Base-by-base conservation (phyloP, 1,140 invertebrate species). In the Zaprionus nigranus region DNA sequence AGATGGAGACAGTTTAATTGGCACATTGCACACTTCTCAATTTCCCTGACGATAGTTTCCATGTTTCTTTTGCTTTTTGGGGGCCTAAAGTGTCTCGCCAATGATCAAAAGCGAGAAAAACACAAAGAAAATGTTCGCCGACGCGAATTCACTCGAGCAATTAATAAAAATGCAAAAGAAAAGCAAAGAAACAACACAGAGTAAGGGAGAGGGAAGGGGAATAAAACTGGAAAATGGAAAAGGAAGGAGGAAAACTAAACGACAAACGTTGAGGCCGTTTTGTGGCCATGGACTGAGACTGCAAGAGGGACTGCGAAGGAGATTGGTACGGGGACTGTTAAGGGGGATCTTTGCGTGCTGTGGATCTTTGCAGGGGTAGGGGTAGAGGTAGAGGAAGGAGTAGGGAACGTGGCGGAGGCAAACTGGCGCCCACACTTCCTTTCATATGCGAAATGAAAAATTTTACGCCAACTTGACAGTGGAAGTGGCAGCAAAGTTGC, bases 361-460 rank as follows among this genome's bases (percentile, higher is more conserved):
- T 13, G 38, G 38, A 40, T 40, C 38, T 40, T n/a, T n/a, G 9
- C 13, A 9, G 62, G 12, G 22, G 7, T 13, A 12, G 49, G 15
- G 24, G 24, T 34, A 9, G 43, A 5, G 9, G 24, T 5, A 17
- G 49, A 5, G 9, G 26, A 34, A 12, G 36, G 30, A 24, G 40
- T 15, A n/a, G 67, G 30, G 9, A 11, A 34, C 5, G 12, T 20
- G 38, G 60, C 2, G 51, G 60, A 46, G 56, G 64, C 24, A 61
- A 79, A 74, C 74, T 75, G 84, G 83, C 84, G 84, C 84, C 84
- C 84, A 87, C 84, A 88, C 84, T 88, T 88, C 84, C 85, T 88
- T 88, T 88, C 84, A 88, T 88, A 88, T 88, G 85, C 78, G 84
- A 88, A 88, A 88, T 88, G 83, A 88, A 78, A 88, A 88, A 88